Evolutionary conservation across 2,888 invertebrate genomes (phyloP).

Genomic region (Lingula anatina): DNA sequence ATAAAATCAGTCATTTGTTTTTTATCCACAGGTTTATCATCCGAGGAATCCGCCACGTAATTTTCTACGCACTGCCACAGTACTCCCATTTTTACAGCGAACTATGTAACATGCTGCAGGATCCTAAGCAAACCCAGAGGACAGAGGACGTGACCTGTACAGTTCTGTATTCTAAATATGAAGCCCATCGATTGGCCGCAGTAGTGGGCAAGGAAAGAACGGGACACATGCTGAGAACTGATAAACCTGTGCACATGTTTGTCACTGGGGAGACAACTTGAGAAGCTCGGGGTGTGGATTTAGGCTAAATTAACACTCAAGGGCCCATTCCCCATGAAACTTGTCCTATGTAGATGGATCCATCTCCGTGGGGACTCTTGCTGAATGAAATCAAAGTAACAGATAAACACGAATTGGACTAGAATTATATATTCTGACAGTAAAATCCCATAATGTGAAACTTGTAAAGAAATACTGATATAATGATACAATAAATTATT

Average conservation of each 20-base stretch:
- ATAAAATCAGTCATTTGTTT: too few species aligned
- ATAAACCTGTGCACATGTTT: constrained; percentile 71
- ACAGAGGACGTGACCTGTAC: constrained; percentile 70
- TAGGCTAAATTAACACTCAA: too few species aligned
- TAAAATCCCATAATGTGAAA: too few species aligned
- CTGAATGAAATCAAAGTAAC: too few species aligned
- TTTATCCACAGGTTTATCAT: constrained; percentile 67
- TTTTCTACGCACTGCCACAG: constrained; percentile 90
- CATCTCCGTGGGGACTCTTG: too few species aligned
- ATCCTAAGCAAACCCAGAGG: constrained; percentile 11
- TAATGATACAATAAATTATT: too few species aligned
- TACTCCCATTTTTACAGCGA: constrained; percentile 92
- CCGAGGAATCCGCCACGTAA: constrained; percentile 85
- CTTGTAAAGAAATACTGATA: too few species aligned
- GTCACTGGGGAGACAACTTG: constrained; percentile 59
- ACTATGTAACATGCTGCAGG: constrained; percentile 71
- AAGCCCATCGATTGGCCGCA: constrained; percentile 67
- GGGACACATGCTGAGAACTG: constrained; percentile 63
- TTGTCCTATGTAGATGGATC: too few species aligned
- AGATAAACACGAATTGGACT: too few species aligned
- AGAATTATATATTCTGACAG: too few species aligned
- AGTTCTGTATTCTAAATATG: constrained; percentile 75
- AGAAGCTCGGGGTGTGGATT: too few species aligned
- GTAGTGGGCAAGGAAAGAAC: constrained; percentile 73
- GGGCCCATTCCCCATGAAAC: too few species aligned